A percentile compares a stretch with the other conserved stretches of the same genome.
phyloP scores from a whole-genome alignment of 2,888 invertebrate genomes.

The Suillia variegata region DNA sequence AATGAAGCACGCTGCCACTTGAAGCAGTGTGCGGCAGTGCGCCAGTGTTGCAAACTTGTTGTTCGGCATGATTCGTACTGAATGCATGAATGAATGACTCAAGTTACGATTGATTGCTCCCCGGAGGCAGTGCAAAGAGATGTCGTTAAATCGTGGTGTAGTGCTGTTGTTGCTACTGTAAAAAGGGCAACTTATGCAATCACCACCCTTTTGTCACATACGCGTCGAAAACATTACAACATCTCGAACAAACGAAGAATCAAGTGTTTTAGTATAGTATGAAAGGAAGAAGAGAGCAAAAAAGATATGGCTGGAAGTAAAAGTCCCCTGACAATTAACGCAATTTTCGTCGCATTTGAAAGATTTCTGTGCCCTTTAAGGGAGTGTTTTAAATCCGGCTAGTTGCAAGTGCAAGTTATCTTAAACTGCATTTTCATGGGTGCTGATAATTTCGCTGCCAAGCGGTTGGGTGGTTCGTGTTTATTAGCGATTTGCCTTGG shows the following conservation, averaged over 20 bases:
- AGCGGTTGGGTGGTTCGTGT: no score
- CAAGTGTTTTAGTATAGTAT: slow-evolving; percentile 6
- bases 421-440: slow-evolving; percentile 47
- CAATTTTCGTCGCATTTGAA: background rate
- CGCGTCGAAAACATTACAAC: background rate
- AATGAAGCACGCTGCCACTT: slow-evolving; percentile 39
- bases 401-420: background rate
- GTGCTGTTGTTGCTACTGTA: slow-evolving; percentile 16
- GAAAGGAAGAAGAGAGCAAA: no score
- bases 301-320: no score
- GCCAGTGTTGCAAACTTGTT: no score
- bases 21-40: background rate
- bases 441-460: slow-evolving; percentile 38
- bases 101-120: slow-evolving; percentile 56
- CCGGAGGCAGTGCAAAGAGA: slow-evolving; percentile 39
- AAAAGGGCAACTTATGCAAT: slow-evolving; percentile 35
- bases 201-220: slow-evolving; percentile 23
- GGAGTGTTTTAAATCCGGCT: background rate
- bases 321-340: slow-evolving; percentile 15
- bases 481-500: no score
- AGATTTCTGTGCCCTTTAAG: background rate
- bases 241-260: slow-evolving; percentile 7
- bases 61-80: no score
- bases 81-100: slow-evolving; percentile 19
- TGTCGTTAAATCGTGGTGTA: background rate